Conservation (phyloP, 2,113 vertebrate genomes). For the Columba livia region DNA sequence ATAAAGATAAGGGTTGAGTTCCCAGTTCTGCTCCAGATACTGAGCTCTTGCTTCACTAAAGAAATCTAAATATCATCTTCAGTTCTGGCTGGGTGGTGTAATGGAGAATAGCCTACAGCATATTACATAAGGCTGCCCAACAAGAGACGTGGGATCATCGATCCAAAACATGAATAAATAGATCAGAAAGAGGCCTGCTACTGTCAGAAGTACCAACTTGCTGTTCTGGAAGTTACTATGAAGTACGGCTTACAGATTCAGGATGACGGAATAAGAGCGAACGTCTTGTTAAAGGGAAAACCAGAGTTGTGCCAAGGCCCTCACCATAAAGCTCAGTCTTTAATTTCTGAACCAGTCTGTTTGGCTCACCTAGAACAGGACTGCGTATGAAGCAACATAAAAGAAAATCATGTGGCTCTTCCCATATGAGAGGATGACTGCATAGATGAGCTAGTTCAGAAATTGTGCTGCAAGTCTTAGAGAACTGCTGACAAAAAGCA, state of each 20-base stretch:
- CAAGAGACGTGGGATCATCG: neutral
- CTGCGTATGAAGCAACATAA: slow-evolving; percentile 58
- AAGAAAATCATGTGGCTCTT: slow-evolving; percentile 49
- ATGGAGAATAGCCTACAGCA: slow-evolving; percentile 8
- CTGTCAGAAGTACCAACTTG: neutral
- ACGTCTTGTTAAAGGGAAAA: neutral
- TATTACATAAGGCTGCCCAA: neutral
- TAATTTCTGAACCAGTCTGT: slow-evolving; percentile 61
- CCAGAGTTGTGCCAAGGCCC: neutral
- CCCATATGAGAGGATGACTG: slow-evolving; percentile 34
- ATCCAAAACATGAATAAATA: neutral
- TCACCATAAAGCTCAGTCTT: slow-evolving; percentile 29
- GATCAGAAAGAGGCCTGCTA: neutral
- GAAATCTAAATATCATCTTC: slow-evolving; percentile 24
- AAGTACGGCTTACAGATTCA: neutral
- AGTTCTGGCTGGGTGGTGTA: slow-evolving; percentile 11
- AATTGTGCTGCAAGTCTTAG: neutral
- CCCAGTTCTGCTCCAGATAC: slow-evolving; percentile 14
- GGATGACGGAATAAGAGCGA: neutral
- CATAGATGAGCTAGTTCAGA: slow-evolving; percentile 33
- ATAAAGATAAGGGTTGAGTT: neutral
- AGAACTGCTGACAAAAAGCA: slow-evolving; percentile 64
- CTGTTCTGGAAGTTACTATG: neutral
- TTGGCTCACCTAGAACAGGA: slow-evolving; percentile 19
- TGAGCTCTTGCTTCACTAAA: slow-evolving; percentile 44